These are phyloP conservation scores for Melanotaenia maccullochi DNA, from an alignment of 2,797 vertebrate species.

Conservation along the genomic window DNA sequence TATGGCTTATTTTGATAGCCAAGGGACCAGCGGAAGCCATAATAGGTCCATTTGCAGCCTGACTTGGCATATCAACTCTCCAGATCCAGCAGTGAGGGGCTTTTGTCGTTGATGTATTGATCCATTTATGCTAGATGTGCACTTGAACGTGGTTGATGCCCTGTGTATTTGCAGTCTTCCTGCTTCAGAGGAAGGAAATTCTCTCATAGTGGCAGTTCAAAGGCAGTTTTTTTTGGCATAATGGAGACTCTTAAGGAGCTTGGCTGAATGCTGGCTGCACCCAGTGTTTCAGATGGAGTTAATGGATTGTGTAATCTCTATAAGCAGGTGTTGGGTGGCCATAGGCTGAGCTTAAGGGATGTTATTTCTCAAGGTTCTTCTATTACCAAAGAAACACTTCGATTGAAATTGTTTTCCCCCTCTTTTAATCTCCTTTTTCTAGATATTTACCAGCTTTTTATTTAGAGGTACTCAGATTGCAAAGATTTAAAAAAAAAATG, in stretches of 20 bases:
- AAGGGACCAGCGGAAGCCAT: constrained; percentile 56
- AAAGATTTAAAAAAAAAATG: background rate
- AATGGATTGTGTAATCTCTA: constrained; percentile 76
- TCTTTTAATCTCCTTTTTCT: background rate
- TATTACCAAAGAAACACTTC: constrained; percentile 52
- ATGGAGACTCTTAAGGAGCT: constrained; percentile 60
- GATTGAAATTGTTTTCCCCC: constrained; percentile 12
- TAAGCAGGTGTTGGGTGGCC: constrained; percentile 69
- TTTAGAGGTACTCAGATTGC: constrained; percentile 8
- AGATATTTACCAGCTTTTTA: constrained; percentile 1
- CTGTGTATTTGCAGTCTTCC: constrained; percentile 37
- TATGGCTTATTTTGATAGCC: constrained; percentile 70
- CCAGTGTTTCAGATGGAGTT: constrained; percentile 69
- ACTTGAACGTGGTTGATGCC: constrained; percentile 53
- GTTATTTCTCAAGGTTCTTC: constrained; percentile 69
- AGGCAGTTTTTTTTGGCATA: constrained; percentile 59
- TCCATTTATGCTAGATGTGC: constrained; percentile 59
- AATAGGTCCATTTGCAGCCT: constrained; percentile 61
- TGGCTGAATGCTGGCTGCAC: constrained; percentile 52
- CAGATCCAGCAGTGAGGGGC: constrained; percentile 24
- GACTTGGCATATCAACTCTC: constrained; percentile 37
- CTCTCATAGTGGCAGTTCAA: constrained; percentile 56
- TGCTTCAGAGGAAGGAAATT: constrained; percentile 36
- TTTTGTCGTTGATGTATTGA: constrained; percentile 70
- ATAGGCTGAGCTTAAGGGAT: constrained; percentile 53